Percentiles rank a stretch among this genome's conserved stretches.
Evolutionary conservation across 2,888 invertebrate genomes (phyloP).

Genomic region (Polietes domitor): DNA sequence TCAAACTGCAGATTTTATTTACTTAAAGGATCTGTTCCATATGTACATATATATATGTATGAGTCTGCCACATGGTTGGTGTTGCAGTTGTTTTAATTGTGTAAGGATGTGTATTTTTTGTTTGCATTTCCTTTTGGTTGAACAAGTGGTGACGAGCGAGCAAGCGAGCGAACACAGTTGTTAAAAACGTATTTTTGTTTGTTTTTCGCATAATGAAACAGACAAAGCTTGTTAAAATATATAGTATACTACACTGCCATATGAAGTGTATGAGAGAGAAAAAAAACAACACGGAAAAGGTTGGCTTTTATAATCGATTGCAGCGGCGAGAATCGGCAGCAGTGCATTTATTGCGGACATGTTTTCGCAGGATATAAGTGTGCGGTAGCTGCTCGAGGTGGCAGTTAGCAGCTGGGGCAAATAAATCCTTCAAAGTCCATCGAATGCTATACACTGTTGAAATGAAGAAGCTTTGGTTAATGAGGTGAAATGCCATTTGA

Average conservation of each 20-base stretch:
- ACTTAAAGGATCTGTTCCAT: neutral
- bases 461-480: too few relatives aligned
- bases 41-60: too few relatives aligned
- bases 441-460: too few relatives aligned
- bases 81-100: slow-evolving; percentile 22
- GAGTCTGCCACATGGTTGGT: slow-evolving; percentile 6
- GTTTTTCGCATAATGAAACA: slow-evolving; percentile 39
- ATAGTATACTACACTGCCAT: neutral
- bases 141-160: slow-evolving; percentile 62
- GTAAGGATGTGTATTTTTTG: slow-evolving; percentile 5
- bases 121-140: slow-evolving; percentile 33
- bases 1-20: neutral
- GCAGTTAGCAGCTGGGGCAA: too few relatives aligned
- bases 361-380: too few relatives aligned
- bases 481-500: too few relatives aligned
- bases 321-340: too few relatives aligned
- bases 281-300: neutral
- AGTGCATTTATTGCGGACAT: too few relatives aligned
- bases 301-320: too few relatives aligned
- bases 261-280: neutral
- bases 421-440: too few relatives aligned
- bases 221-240: slow-evolving; percentile 30
- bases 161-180: slow-evolving; percentile 59
- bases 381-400: too few relatives aligned
- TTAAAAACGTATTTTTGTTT: slow-evolving; percentile 43